A percentile compares a stretch with the other conserved stretches of the same genome.
Conservation (phyloP, 2,888 invertebrate genomes). For the Lymantria dispar region DNA sequence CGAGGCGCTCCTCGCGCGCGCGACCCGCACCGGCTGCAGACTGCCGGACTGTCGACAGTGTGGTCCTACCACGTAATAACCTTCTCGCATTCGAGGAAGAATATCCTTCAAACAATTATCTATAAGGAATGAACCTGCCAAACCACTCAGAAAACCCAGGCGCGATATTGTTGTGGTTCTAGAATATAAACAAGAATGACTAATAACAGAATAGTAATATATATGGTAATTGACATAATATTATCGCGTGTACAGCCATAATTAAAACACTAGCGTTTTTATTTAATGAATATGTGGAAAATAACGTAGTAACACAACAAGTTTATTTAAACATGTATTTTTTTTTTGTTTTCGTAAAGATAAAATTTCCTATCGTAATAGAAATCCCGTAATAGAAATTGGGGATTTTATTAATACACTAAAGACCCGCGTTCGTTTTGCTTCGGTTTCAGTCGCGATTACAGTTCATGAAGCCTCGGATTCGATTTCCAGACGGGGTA, state of each 20-base stretch:
- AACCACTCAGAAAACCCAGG: neutral
- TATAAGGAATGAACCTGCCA: neutral
- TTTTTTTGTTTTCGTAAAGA: neutral
- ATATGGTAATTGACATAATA: conserved; percentile 21
- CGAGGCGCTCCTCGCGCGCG: too few relatives aligned
- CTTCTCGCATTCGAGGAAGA: too few relatives aligned
- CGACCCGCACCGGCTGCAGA: too few relatives aligned
- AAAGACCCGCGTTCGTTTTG: too few relatives aligned
- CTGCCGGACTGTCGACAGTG: too few relatives aligned
- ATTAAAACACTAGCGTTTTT: conserved; percentile 1
- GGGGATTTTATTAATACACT: neutral
- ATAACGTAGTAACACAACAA: neutral
- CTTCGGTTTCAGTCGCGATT: too few relatives aligned
- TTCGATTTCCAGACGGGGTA: too few relatives aligned
- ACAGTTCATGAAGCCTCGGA: too few relatives aligned
- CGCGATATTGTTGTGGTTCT: conserved; percentile 10
- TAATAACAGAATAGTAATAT: conserved; percentile 16
- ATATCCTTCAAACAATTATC: too few relatives aligned
- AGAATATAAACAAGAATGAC: conserved; percentile 21
- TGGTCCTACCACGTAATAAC: too few relatives aligned
- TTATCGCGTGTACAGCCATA: conserved; percentile 10
- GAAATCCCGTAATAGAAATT: neutral
- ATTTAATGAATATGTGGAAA: conserved; percentile 1
- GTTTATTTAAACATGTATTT: neutral
- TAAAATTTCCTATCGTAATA: neutral